A percentile compares a stretch with the other conserved stretches of the same genome.
Conservation (phyloP, 1,140 invertebrate genomes). For the Hyles vespertilio region DNA sequence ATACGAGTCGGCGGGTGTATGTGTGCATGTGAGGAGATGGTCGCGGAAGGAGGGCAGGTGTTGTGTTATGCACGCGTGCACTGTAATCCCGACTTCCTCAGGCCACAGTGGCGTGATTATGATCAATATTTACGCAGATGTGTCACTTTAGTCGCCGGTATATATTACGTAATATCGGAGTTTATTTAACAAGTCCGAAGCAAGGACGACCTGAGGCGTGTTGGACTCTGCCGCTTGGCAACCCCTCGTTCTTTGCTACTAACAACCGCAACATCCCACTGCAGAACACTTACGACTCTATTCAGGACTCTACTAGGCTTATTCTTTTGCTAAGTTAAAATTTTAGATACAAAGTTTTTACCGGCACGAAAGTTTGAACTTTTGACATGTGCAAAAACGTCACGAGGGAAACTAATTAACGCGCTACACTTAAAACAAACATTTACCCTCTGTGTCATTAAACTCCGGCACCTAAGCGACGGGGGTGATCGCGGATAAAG, state of each 20-base stretch:
- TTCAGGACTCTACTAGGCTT: neutral
- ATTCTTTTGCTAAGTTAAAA: neutral
- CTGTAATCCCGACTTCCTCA: conserved; percentile 32
- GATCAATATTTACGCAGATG: conserved; percentile 68
- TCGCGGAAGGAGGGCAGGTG: conserved; percentile 32
- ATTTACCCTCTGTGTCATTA: conserved; percentile 28
- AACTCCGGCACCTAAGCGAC: conserved; percentile 9
- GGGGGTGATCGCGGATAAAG: conserved; percentile 31
- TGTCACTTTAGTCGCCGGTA: conserved; percentile 33
- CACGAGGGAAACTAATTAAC: conserved; percentile 16
- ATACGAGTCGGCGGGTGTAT: neutral
- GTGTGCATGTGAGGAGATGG: neutral
- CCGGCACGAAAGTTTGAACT: conserved; percentile 1
- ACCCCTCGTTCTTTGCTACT: conserved; percentile 20
- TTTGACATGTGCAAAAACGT: conserved; percentile 3
- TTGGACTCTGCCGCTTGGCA: conserved; percentile 28
- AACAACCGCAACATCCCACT: conserved; percentile 9
- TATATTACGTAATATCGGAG: conserved; percentile 53
- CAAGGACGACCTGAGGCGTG: conserved; percentile 42
- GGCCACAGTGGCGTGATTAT: conserved; percentile 55
- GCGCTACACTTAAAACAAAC: conserved; percentile 35
- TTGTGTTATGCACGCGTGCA: conserved; percentile 40
- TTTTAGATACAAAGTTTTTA: neutral
- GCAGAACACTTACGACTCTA: neutral
- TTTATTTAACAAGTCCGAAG: conserved; percentile 44